Evolutionary conservation across 2,888 invertebrate genomes (phyloP).

Genomic region (Abscondita cerata): DNA sequence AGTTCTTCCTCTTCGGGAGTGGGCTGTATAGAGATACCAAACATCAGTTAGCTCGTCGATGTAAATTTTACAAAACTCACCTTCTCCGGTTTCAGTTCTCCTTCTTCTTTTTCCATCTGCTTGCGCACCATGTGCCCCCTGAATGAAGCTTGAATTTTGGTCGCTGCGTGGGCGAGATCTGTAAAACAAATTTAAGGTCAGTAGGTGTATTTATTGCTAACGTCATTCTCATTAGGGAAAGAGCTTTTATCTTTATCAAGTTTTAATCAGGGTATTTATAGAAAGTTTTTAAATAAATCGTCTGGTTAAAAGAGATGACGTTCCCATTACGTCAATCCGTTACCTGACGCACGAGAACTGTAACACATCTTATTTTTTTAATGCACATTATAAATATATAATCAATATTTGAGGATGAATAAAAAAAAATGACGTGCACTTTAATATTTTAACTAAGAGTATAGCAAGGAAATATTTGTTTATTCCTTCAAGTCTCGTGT

Average conservation of each 20-base stretch:
- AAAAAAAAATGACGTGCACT: too few relatives aligned
- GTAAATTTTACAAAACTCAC: slow-evolving; percentile 12
- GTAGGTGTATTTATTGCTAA: neutral
- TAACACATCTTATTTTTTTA: too few relatives aligned
- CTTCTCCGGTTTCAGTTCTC: slow-evolving; percentile 45
- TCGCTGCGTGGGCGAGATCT: slow-evolving; percentile 69
- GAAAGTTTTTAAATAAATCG: too few relatives aligned
- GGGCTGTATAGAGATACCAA: slow-evolving; percentile 14
- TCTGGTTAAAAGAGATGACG: neutral
- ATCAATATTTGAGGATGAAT: too few relatives aligned
- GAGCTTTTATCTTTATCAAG: neutral
- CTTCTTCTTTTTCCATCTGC: slow-evolving; percentile 59
- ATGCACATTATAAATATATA: too few relatives aligned
- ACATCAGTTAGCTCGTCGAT: neutral
- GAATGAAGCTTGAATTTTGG: slow-evolving; percentile 92
- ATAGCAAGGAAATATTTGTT: too few relatives aligned
- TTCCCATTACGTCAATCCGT: neutral
- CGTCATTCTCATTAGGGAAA: neutral
- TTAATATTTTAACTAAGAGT: too few relatives aligned
- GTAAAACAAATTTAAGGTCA: too few relatives aligned
- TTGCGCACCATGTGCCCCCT: slow-evolving; percentile 88
- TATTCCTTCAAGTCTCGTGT: too few relatives aligned
- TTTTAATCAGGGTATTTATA: neutral
- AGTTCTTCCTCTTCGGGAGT: slow-evolving; percentile 67
- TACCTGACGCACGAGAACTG: slow-evolving; percentile 3